These are phyloP conservation scores for Nomada lathburiana DNA, from an alignment of 2,888 invertebrate species.

Conservation along the genomic window DNA sequence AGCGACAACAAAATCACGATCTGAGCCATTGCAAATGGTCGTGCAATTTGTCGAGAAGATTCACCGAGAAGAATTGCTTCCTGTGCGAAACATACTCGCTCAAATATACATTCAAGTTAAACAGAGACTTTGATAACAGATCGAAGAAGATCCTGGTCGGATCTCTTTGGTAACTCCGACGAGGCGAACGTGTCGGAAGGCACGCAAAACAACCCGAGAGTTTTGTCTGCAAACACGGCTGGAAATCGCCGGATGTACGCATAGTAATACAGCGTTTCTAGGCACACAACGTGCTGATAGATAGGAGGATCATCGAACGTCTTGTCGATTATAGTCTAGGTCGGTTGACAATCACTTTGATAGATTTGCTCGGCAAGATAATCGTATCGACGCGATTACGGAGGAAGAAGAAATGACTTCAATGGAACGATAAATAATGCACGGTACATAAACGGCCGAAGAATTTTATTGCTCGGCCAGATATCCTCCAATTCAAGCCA, in stretches of 20 bases:
- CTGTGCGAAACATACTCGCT: background rate
- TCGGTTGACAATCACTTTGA: background rate
- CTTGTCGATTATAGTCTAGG: background rate
- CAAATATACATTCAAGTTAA: background rate
- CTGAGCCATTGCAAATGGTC: background rate
- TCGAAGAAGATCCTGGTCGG: background rate
- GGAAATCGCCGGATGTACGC: background rate
- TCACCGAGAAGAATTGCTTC: background rate
- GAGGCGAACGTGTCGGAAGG: background rate
- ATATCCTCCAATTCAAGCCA: no score
- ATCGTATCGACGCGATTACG: background rate
- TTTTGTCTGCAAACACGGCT: conserved; percentile 24
- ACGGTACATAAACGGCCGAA: background rate
- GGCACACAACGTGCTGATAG: background rate
- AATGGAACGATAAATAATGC: background rate
- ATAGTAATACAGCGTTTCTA: no score
- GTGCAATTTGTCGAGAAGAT: conserved; percentile 21
- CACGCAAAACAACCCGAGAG: conserved; percentile 4
- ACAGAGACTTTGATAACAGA: conserved; percentile 11
- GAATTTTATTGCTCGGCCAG: background rate
- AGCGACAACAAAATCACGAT: conserved; percentile 3
- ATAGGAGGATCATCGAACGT: background rate
- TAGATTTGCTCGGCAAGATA: background rate
- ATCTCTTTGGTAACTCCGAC: background rate
- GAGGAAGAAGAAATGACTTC: background rate